phyloP scores from a whole-genome alignment of 2,888 invertebrate genomes.

The Didymodactylos carnosus region DNA sequence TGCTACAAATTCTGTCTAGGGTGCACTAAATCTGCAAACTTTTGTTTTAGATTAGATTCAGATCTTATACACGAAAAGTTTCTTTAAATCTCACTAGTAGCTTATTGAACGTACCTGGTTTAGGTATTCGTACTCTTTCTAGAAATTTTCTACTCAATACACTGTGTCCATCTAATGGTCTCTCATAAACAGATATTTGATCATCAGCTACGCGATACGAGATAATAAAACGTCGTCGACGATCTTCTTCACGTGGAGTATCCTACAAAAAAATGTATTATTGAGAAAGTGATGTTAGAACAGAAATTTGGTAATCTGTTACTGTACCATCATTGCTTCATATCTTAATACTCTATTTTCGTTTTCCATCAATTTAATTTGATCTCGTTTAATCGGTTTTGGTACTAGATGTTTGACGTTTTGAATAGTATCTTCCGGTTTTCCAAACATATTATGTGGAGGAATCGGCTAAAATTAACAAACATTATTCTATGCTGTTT shows the following conservation, averaged over 20 bases:
- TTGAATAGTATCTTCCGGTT: conserved; percentile 55
- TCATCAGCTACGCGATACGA: conserved; percentile 56
- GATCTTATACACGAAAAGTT: too few species aligned
- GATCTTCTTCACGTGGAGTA: conserved; percentile 56
- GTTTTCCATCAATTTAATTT: conserved; percentile 53
- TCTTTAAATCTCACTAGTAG: too few species aligned
- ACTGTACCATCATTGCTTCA: conserved; percentile 50
- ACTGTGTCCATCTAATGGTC: conserved; percentile 54
- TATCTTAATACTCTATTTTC: conserved; percentile 48
- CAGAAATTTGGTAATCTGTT: background rate
- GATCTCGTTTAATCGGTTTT: conserved; percentile 52
- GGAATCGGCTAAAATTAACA: conserved; percentile 43
- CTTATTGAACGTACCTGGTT: conserved; percentile 41
- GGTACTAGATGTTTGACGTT: conserved; percentile 51
- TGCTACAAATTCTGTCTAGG: too few species aligned
- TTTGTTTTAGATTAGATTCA: too few species aligned
- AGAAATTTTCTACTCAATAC: conserved; percentile 58
- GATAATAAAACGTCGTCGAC: conserved; percentile 52
- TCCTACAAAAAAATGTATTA: background rate
- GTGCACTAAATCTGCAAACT: too few species aligned
- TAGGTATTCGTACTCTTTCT: conserved; percentile 45
- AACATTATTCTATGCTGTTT: background rate
- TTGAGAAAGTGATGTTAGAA: background rate
- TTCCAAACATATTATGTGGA: conserved; percentile 51
- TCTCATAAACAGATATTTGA: conserved; percentile 52